These are phyloP conservation scores for Linepithema humile DNA, from an alignment of 1,140 invertebrate genomes.

Conservation along the genomic window DNA sequence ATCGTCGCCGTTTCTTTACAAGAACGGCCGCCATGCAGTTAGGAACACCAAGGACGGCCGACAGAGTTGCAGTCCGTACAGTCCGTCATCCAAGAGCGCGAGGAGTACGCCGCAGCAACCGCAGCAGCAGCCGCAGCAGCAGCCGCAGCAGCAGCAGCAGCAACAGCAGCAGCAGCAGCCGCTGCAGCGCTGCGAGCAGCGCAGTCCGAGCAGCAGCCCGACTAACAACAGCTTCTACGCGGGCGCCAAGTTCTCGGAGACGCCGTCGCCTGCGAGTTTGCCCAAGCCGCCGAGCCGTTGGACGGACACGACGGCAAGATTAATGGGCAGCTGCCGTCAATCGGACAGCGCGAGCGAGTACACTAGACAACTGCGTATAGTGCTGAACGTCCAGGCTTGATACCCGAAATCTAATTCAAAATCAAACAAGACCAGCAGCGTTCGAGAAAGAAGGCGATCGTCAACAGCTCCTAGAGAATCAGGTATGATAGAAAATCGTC, in stretches of 20 bases:
- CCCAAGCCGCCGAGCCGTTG: constrained; percentile 87
- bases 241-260: constrained; percentile 87
- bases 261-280: constrained; percentile 86
- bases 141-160: constrained; percentile 81
- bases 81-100: constrained; percentile 63
- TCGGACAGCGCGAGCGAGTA: constrained; percentile 68
- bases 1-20: constrained; percentile 68
- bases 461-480: constrained; percentile 40
- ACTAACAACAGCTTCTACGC: constrained; percentile 85
- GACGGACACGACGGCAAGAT: constrained; percentile 76
- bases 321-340: constrained; percentile 73
- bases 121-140: constrained; percentile 75
- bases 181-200: constrained; percentile 44
- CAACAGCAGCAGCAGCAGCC: constrained; percentile 70
- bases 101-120: constrained; percentile 71
- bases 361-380: constrained; percentile 85
- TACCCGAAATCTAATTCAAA: constrained; percentile 67
- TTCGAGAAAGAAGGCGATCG: constrained; percentile 13
- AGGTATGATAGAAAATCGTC: constrained; percentile 28
- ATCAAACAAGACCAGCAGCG: background rate
- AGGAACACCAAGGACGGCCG: constrained; percentile 67
- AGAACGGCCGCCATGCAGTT: constrained; percentile 25
- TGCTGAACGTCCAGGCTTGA: constrained; percentile 86
- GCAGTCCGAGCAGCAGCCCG: constrained; percentile 80
- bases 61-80: constrained; percentile 75